Percentiles rank a stretch among this genome's conserved stretches.
Evolutionary conservation across 2,888 invertebrate species (phyloP).

Genomic region (Temnothorax unifasciatus): DNA sequence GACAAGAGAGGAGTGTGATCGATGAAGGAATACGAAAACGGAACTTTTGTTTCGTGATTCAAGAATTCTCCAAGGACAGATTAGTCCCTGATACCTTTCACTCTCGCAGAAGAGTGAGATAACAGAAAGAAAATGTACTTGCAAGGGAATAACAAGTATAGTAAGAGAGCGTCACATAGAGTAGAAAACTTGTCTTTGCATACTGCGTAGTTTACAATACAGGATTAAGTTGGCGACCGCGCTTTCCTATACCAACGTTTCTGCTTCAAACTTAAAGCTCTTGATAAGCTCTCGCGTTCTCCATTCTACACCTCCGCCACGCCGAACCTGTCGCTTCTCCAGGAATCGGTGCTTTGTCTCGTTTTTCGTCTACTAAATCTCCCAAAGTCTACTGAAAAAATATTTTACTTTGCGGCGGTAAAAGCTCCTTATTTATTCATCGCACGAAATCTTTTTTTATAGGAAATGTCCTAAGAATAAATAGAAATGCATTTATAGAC

Average conservation of each 20-base stretch:
- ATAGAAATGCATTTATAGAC: slow-evolving; percentile 2
- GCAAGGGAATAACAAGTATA: slow-evolving; percentile 65
- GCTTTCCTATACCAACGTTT: slow-evolving; percentile 65
- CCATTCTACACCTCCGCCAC: slow-evolving; percentile 65
- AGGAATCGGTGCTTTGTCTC: slow-evolving; percentile 44
- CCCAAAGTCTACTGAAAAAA: slow-evolving; percentile 44
- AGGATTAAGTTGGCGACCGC: slow-evolving; percentile 82
- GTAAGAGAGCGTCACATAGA: slow-evolving; percentile 70
- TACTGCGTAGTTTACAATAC: slow-evolving; percentile 84
- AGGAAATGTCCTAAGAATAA: neutral
- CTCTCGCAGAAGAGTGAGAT: slow-evolving; percentile 64
- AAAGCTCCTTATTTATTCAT: slow-evolving; percentile 23
- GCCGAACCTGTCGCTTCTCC: slow-evolving; percentile 57
- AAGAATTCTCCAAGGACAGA: slow-evolving; percentile 83
- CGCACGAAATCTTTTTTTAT: slow-evolving; percentile 20
- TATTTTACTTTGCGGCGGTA: slow-evolving; percentile 23
- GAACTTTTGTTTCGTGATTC: slow-evolving; percentile 81
- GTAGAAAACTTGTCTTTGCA: slow-evolving; percentile 82
- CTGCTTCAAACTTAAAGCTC: slow-evolving; percentile 82
- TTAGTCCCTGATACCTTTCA: slow-evolving; percentile 80
- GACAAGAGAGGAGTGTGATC: slow-evolving; percentile 58
- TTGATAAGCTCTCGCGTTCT: slow-evolving; percentile 81
- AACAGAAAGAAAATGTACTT: slow-evolving; percentile 60
- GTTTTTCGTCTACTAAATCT: slow-evolving; percentile 48
- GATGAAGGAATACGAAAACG: slow-evolving; percentile 59